phyloP scores from a whole-genome alignment of 2,113 vertebrate genomes.

The Scomber japonicus region DNA sequence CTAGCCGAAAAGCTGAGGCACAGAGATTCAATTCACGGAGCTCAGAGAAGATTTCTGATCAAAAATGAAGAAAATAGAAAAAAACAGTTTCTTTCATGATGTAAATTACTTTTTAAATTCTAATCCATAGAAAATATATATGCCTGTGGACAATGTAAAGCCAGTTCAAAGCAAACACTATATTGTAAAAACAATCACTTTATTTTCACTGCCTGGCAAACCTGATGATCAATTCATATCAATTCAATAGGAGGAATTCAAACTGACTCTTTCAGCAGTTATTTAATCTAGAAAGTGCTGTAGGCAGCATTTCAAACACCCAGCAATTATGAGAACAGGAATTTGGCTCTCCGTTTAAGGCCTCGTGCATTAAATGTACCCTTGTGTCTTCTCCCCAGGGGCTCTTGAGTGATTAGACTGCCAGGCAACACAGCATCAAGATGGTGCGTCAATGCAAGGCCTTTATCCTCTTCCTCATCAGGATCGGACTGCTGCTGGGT shows the following conservation, averaged over 20 bases:
- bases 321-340: slow-evolving; percentile 73
- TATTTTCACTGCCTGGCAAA: slow-evolving; percentile 45
- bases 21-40: slow-evolving; percentile 67
- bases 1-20: slow-evolving; percentile 48
- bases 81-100: neutral
- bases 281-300: slow-evolving; percentile 68
- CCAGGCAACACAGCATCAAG: slow-evolving; percentile 87
- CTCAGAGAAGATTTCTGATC: slow-evolving; percentile 60
- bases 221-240: slow-evolving; percentile 61
- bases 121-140: neutral
- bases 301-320: slow-evolving; percentile 68
- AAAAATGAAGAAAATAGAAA: slow-evolving; percentile 40
- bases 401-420: slow-evolving; percentile 84
- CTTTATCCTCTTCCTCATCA: slow-evolving; percentile 93
- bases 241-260: slow-evolving; percentile 54
- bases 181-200: slow-evolving; percentile 8
- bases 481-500: slow-evolving; percentile 93
- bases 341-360: slow-evolving; percentile 72
- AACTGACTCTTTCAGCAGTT: slow-evolving; percentile 60
- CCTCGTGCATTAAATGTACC: slow-evolving; percentile 74
- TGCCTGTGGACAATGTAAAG: neutral
- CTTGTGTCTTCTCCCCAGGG: slow-evolving; percentile 85
- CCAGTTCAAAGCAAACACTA: slow-evolving; percentile 13
- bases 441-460: slow-evolving; percentile 94
- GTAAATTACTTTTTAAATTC: slow-evolving; percentile 2